Evolutionary conservation across 2,797 vertebrate species (phyloP).

Genomic region (Manis javanica): DNA sequence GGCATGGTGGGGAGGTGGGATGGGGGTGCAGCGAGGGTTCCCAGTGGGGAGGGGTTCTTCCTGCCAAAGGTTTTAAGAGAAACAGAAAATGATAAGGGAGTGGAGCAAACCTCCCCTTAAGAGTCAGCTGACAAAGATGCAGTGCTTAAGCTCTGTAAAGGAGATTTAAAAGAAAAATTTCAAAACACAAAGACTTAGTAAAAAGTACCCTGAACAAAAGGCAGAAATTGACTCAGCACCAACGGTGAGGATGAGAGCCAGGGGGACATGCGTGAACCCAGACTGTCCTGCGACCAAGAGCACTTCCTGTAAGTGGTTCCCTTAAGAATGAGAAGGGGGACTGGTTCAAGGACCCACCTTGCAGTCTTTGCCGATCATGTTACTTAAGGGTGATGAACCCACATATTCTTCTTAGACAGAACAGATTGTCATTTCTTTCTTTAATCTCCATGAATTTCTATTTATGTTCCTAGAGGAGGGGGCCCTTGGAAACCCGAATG

Average conservation of each 20-base stretch:
- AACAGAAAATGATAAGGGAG: background rate
- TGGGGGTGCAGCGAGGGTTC: background rate
- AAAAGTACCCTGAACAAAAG: background rate
- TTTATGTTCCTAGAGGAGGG: background rate
- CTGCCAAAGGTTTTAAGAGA: background rate
- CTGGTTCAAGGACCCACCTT: background rate
- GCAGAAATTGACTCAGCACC: slow-evolving; percentile 6
- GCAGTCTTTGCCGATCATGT: background rate
- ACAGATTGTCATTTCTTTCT: background rate
- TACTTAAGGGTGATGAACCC: background rate
- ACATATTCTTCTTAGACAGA: background rate
- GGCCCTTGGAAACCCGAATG: background rate
- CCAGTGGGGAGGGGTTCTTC: background rate
- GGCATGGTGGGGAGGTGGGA: too few species aligned
- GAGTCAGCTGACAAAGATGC: background rate
- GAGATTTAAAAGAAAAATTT: background rate
- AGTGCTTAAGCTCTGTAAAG: background rate
- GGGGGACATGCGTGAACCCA: background rate
- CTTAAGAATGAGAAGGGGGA: background rate
- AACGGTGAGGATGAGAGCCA: background rate
- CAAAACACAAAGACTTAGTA: background rate
- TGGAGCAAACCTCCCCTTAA: background rate
- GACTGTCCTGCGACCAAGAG: background rate
- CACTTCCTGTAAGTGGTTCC: background rate
- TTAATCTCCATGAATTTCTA: background rate